Percentiles rank a stretch among this genome's conserved stretches.
phyloP scores from a whole-genome alignment of 2,113 vertebrate genomes.

The Calonectris borealis region DNA sequence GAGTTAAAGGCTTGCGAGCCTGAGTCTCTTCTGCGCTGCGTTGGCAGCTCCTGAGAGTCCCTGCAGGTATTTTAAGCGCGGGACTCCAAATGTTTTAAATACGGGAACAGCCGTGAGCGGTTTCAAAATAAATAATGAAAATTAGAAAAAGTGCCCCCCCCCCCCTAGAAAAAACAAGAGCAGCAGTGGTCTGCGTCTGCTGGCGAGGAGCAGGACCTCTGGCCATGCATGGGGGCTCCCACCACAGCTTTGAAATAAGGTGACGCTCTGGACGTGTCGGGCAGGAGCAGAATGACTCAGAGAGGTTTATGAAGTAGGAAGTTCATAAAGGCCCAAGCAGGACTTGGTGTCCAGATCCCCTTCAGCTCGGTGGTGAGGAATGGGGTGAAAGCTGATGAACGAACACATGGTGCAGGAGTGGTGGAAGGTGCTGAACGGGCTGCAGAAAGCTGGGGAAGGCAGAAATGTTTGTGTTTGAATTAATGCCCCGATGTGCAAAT shows the following conservation, averaged over 20 bases:
- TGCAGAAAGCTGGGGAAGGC: neutral
- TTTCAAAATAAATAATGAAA: neutral
- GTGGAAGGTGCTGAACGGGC: neutral
- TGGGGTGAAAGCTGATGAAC: neutral
- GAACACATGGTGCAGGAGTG: neutral
- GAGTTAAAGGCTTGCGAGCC: neutral
- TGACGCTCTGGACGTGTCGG: neutral
- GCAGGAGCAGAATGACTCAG: neutral
- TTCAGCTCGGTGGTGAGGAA: neutral
- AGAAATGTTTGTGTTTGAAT: neutral
- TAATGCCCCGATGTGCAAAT: neutral
- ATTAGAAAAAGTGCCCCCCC: neutral
- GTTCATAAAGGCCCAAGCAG: neutral
- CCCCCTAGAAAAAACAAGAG: neutral
- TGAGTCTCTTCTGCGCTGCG: rapidly evolving
- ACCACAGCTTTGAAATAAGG: neutral
- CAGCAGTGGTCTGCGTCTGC: neutral
- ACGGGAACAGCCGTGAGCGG: neutral
- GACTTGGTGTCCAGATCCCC: neutral
- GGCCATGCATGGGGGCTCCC: neutral
- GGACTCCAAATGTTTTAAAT: neutral
- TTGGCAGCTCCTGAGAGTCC: neutral
- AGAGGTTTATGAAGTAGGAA: constrained; percentile 19
- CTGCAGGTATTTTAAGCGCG: neutral
- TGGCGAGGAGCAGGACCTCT: neutral